These are phyloP conservation scores for Drosophila melanosoma DNA, from an alignment of 2,888 invertebrate genomes.

Conservation along the genomic window DNA sequence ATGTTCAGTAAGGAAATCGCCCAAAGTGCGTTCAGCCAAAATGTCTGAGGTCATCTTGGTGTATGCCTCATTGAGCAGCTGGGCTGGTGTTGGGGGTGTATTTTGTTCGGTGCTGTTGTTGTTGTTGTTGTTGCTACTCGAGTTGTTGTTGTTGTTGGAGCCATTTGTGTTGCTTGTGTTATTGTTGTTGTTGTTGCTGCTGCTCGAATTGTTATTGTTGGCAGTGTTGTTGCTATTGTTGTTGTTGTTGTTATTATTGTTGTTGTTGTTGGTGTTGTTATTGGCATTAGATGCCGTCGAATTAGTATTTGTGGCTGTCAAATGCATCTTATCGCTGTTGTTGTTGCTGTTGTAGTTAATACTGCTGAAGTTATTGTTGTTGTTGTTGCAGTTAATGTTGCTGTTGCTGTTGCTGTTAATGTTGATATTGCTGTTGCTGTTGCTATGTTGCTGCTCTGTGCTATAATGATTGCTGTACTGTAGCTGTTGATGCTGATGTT, in stretches of 20 bases:
- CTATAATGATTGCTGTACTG: slow-evolving; percentile 40
- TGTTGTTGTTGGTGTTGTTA: slow-evolving; percentile 62
- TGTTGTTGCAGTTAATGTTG: slow-evolving; percentile 24
- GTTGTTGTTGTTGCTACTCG: slow-evolving; percentile 79
- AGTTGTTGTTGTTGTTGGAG: slow-evolving; percentile 74
- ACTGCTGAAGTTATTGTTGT: slow-evolving; percentile 31
- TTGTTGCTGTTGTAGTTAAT: slow-evolving; percentile 42
- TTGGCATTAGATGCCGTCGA: slow-evolving; percentile 77
- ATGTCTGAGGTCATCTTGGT: slow-evolving; percentile 96
- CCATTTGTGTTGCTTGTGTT: slow-evolving; percentile 75
- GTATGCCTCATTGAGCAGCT: slow-evolving; percentile 91
- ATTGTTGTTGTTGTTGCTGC: slow-evolving; percentile 85
- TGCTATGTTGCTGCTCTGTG: slow-evolving; percentile 42
- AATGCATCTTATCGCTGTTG: slow-evolving; percentile 81
- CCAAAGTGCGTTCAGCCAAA: slow-evolving; percentile 93
- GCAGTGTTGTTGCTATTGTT: slow-evolving; percentile 56
- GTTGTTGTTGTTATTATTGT: slow-evolving; percentile 41
- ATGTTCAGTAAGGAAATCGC: slow-evolving; percentile 94
- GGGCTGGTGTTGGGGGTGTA: slow-evolving; percentile 89
- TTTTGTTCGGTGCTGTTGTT: slow-evolving; percentile 86
- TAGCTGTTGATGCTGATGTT: slow-evolving; percentile 57
- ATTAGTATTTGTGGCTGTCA: slow-evolving; percentile 75
- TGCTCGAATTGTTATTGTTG: slow-evolving; percentile 76
- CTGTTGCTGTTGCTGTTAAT: slow-evolving; percentile 28
- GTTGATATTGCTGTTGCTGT: slow-evolving; percentile 17